These are phyloP conservation scores for Meriones unguiculatus DNA, from an alignment of 2,113 vertebrate genomes.

Conservation along the genomic window DNA sequence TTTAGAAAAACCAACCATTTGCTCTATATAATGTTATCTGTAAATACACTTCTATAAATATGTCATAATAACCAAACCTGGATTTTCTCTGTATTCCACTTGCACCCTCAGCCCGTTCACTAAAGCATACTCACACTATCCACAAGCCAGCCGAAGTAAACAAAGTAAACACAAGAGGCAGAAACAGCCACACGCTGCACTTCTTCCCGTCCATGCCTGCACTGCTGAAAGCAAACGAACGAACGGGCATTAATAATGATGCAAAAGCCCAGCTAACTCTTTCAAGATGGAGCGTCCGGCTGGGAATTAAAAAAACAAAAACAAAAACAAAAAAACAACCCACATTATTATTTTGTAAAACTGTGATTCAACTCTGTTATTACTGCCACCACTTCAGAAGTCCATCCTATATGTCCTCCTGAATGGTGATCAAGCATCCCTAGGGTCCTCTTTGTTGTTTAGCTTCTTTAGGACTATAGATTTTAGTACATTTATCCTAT, in stretches of 20 bases:
- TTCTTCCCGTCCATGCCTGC: conserved; percentile 90
- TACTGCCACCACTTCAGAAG: neutral
- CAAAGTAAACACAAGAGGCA: conserved; percentile 91
- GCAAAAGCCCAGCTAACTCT: neutral
- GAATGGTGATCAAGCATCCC: too few relatives aligned
- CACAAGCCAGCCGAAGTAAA: conserved; percentile 93
- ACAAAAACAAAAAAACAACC: neutral
- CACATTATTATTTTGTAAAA: neutral
- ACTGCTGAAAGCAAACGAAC: conserved; percentile 65
- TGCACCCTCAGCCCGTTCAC: neutral
- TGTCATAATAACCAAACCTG: neutral
- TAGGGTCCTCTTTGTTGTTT: too few relatives aligned
- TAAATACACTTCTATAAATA: neutral
- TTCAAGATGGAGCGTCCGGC: neutral
- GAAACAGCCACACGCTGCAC: conserved; percentile 93
- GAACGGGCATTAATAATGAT: neutral
- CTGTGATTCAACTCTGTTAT: neutral
- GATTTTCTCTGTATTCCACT: neutral
- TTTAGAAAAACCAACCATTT: neutral
- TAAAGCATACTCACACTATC: conserved; percentile 91
- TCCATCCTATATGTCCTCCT: too few relatives aligned
- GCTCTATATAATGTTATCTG: conserved; percentile 8
- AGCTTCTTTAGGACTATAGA: too few relatives aligned
- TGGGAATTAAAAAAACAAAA: neutral
- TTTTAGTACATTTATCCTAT: too few relatives aligned